Percentiles rank a stretch among this genome's conserved stretches.
These are phyloP conservation scores for Rostratula benghalensis DNA, from an alignment of 2,113 vertebrate genomes.

Conservation along the genomic window DNA sequence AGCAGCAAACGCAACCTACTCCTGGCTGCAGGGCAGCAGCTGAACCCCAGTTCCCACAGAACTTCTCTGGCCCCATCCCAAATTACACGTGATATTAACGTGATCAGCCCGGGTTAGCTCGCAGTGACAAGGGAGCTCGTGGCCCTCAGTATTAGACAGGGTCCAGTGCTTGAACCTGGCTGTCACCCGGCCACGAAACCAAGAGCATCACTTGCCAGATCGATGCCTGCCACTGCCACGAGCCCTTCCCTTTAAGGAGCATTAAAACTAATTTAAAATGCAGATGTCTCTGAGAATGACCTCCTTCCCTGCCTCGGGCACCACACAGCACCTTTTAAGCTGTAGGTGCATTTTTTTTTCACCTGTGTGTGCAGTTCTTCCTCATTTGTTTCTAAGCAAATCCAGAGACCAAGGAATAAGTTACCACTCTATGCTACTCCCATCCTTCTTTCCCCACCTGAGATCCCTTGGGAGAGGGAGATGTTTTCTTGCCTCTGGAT, in stretches of 20 bases:
- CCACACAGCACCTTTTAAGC: not conserved
- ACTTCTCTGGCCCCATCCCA: too few species aligned
- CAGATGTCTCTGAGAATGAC: not conserved
- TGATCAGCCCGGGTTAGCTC: not conserved
- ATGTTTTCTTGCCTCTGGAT: not conserved
- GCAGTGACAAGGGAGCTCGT: rapidly evolving
- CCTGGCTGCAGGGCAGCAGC: not conserved
- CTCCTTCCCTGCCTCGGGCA: not conserved
- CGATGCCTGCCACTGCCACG: rapidly evolving
- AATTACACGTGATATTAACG: not conserved
- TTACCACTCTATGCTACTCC: not conserved
- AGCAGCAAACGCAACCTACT: not conserved
- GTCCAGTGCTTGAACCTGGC: rapidly evolving
- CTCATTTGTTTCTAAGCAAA: not conserved
- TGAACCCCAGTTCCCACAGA: not conserved
- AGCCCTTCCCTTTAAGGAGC: not conserved
- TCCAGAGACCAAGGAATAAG: not conserved
- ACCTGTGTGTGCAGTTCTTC: not conserved
- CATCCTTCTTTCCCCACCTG: not conserved
- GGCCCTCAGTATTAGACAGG: not conserved
- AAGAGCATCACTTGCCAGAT: not conserved
- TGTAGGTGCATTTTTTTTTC: not conserved
- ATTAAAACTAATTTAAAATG: not conserved
- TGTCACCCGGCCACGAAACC: not conserved
- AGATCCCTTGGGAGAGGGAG: not conserved